Base-by-base conservation (phyloP, 2,888 invertebrate species). In the Drosophila hawaiiensis region DNA sequence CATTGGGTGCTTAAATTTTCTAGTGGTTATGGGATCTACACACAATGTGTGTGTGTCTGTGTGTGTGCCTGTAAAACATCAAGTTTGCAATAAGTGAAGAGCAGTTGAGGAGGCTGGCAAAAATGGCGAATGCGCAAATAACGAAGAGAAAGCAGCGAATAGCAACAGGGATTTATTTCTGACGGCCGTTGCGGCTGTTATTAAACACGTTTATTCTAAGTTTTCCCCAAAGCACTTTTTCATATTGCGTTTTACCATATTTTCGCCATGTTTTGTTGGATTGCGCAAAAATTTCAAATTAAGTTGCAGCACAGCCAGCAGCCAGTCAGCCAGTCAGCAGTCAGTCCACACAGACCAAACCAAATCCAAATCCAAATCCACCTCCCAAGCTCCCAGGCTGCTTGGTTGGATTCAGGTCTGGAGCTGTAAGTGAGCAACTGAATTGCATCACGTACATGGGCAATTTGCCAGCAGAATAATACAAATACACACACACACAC, bases 261-360 rank as follows among this genome's bases (percentile, higher is more conserved):
- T 87, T 85, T 88, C 78, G 82, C 84, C 80, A 84, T 84, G 80
- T 78, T 89, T 80, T 87, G 84, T 91, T 91, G 83, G 89, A 90
- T 90, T 88, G 89, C 89, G 91, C 76, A 89, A 89, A 90, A 91
- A 90, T 91, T 91, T 90, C 91, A 91, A 91, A 90, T 90, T 90
- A 90, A 90, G 91, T 91, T 91, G 90, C 78, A 78, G 78, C 78
- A 73, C 91, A 82, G 76, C 83, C 39, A 41, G 39, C 41, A 43
- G 14, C 43, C 22, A 47, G 22, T 43, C 39, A 39, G 39, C 19
- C 39, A 39, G 41, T 41, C 41, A 41, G 41, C 41, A 41, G 41
- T 41, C 47, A 25, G 47, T 47, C 47, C 47, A 16, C 47, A 25
- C 47, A 47, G 22, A 25, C 47, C 47, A 47, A 25, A 25, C 7